Conservation (phyloP, 2,113 vertebrate species). For the Anhinga rufa region DNA sequence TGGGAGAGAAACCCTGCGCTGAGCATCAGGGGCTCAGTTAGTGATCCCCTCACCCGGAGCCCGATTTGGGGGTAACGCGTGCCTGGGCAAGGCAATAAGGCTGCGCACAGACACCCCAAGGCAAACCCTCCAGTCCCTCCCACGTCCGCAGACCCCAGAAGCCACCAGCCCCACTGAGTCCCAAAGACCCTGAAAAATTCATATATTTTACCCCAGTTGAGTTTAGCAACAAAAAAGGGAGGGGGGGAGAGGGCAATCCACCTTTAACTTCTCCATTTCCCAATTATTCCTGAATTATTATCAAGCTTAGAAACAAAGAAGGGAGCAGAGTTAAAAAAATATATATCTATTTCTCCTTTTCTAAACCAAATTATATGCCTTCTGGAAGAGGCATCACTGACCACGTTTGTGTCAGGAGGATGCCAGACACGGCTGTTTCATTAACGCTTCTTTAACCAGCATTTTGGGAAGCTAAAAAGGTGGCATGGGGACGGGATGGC, state of each 20-base stretch:
- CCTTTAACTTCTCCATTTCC: constrained; percentile 22
- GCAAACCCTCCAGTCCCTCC: neutral
- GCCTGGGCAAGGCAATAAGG: neutral
- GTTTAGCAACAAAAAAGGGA: neutral
- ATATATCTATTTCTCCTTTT: neutral
- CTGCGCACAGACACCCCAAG: neutral
- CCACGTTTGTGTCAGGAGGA: neutral
- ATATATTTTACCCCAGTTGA: neutral
- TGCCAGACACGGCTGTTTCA: neutral
- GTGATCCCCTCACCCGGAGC: neutral
- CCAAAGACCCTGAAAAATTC: neutral
- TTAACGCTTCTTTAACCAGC: neutral
- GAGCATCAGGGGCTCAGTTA: neutral
- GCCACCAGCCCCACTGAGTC: neutral
- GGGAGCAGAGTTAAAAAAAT: neutral
- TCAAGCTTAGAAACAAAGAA: constrained; percentile 41
- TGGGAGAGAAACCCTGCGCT: neutral
- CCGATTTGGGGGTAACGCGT: neutral
- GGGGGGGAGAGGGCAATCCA: neutral
- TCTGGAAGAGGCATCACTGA: neutral
- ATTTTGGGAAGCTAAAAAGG: neutral
- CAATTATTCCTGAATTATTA: constrained; percentile 54
- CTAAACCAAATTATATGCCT: neutral
- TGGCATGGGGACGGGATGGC: rapidly evolving
- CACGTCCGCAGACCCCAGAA: neutral